Percentiles rank a stretch among this genome's conserved stretches.
phyloP scores from a whole-genome alignment of 30 jellyfish, hydroid and myxozoan genomes.

The Nemopilema nomurai region DNA sequence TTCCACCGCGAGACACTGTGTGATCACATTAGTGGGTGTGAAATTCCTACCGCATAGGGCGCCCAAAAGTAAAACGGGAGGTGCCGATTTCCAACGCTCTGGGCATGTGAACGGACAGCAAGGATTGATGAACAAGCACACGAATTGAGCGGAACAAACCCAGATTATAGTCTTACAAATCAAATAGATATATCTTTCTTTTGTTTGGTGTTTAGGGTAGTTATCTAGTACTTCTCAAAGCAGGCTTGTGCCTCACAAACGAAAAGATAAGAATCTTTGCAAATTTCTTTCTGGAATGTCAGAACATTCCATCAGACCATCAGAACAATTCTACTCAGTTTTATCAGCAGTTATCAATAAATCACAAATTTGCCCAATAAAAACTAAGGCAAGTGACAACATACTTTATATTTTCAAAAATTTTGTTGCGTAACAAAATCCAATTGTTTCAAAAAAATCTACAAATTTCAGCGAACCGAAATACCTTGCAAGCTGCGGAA shows the following conservation, averaged over 20 bases:
- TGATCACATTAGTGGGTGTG: slow-evolving; percentile 67
- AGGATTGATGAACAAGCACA: too few relatives aligned
- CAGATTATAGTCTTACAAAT: background rate
- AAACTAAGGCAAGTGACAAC: too few relatives aligned
- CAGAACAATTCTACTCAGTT: too few relatives aligned
- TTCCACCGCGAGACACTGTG: slow-evolving; percentile 52
- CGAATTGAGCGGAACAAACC: background rate
- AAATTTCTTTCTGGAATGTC: too few relatives aligned
- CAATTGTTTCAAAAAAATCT: background rate
- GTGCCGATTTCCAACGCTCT: background rate
- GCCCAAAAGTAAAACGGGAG: background rate
- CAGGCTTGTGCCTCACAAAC: too few relatives aligned
- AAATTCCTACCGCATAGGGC: slow-evolving; percentile 51
- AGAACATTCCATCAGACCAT: too few relatives aligned
- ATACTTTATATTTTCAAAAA: background rate
- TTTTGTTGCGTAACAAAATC: background rate
- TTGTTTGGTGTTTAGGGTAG: too few relatives aligned
- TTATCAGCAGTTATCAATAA: too few relatives aligned
- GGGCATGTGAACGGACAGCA: background rate
- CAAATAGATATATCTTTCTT: background rate
- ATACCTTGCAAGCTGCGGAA: background rate
- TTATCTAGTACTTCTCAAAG: too few relatives aligned
- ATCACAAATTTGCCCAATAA: too few relatives aligned
- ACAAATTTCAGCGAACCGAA: background rate
- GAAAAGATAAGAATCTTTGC: too few relatives aligned